phyloP scores from a whole-genome alignment of 2,888 invertebrate genomes.

The Lottia gigantea region DNA sequence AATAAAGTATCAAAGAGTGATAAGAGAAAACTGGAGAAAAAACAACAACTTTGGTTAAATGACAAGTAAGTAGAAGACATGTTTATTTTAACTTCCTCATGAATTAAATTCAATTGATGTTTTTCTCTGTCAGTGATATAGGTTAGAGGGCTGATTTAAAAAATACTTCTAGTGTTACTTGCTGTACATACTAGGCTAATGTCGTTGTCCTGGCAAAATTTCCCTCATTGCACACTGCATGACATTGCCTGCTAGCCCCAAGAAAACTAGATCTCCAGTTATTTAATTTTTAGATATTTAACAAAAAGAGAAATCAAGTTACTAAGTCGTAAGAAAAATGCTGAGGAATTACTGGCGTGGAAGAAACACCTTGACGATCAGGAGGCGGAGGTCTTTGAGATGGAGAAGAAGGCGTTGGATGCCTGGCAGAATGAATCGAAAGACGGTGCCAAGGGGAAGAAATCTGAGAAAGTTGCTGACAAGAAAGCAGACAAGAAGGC shows the following conservation, averaged over 20 bases:
- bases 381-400: slow-evolving; percentile 58
- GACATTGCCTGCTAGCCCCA: too few species aligned
- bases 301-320: slow-evolving; percentile 65
- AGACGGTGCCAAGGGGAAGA: slow-evolving; percentile 14
- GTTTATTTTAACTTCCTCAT: too few species aligned
- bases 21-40: slow-evolving; percentile 49
- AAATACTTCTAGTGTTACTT: too few species aligned
- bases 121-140: too few species aligned
- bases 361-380: slow-evolving; percentile 65
- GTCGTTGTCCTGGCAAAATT: too few species aligned
- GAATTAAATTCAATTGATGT: too few species aligned
- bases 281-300: slow-evolving; percentile 61
- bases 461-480: slow-evolving; percentile 14
- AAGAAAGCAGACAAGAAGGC: slow-evolving; percentile 25
- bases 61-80: slow-evolving; percentile 47
- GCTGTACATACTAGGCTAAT: too few species aligned
- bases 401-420: slow-evolving; percentile 62
- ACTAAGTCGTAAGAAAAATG: slow-evolving; percentile 61
- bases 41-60: slow-evolving; percentile 61
- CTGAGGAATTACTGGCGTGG: slow-evolving; percentile 66
- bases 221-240: too few species aligned
- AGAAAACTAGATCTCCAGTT: neutral
- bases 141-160: too few species aligned
- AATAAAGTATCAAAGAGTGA: slow-evolving; percentile 39
- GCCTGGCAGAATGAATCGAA: slow-evolving; percentile 41